Base-by-base conservation (phyloP, 2,113 vertebrate species). In the Callionymus lyra region DNA sequence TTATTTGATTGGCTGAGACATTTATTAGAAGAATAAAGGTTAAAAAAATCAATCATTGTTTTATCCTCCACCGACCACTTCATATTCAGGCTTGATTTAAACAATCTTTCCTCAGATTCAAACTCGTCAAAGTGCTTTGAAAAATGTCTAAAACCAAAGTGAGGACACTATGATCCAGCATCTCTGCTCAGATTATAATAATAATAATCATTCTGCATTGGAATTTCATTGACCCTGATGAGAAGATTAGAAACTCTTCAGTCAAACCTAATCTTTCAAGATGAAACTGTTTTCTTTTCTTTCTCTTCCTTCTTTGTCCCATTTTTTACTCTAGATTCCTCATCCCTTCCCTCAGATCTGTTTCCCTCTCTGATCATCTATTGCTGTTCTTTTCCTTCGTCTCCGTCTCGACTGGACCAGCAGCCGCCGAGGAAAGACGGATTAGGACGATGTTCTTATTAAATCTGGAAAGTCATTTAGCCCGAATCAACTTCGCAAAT, bases 341-440 rank as follows among this genome's bases (percentile, higher is more conserved):
- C 44, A 64, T 74, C 60, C 65, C 38, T 47, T 57, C 44, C 52
- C 42, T 38, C 39, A 48, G 48, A 70, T 58, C 31, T 41, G 9
- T 16, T 39, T 6, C 13, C 3, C 41, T 43, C 47, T 51, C 18
- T 50, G 39, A 37, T 56, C 36, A 46, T 55, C 39, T 16, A 5
- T 34, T 38, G 15, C 41, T 43, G 50, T 54, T 55, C 17, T 38
- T 43, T 33, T 41, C 46, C 33, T 41, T 40, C 15, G 38, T 47
- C 36, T 32, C 12, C 6, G 6, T n/a, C 34, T 6, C 13, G 9
- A 6, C 12, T 37, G 10, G n/a, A 37, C 8, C 21, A n/a, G n/a
- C n/a, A n/a, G n/a, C n/a, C 8, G 8, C 21, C 8, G 21, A 27
- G 21, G 36, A 16, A 16, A 16, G 36, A 10, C 4, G 14, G 36